Conservation (phyloP, 2,888 invertebrate genomes). For the Monoplex corrugatus region DNA sequence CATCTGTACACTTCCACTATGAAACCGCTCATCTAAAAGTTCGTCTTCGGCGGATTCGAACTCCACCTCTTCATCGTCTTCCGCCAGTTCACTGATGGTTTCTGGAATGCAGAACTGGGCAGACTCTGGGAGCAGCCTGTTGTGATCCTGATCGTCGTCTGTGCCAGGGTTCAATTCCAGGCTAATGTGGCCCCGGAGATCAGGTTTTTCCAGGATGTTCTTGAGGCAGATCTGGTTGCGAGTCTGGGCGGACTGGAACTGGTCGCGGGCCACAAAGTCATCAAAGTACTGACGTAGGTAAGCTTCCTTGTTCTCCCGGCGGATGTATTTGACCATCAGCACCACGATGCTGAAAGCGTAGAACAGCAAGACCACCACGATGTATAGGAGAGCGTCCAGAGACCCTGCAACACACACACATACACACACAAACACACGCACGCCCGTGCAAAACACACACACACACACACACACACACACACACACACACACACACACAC, state of each 20-base stretch:
- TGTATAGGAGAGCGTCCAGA: slow-evolving; percentile 71
- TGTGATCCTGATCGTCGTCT: background rate
- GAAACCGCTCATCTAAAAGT: background rate
- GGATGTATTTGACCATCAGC: slow-evolving; percentile 72
- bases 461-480: no score
- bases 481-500: no score
- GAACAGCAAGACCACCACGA: slow-evolving; percentile 72
- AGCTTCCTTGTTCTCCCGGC: slow-evolving; percentile 72
- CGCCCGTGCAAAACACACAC: no score
- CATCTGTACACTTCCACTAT: background rate
- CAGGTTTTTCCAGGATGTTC: slow-evolving; percentile 20
- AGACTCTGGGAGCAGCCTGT: background rate
- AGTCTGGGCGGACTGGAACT: slow-evolving; percentile 51
- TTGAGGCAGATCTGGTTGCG: slow-evolving; percentile 50
- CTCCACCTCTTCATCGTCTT: background rate
- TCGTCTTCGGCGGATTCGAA: slow-evolving; percentile 7
- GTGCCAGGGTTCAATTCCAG: background rate
- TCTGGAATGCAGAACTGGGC: background rate
- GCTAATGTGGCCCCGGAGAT: background rate
- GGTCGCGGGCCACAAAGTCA: slow-evolving; percentile 63
- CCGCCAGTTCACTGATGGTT: background rate
- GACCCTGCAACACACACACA: slow-evolving; percentile 37
- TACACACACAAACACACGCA: no score
- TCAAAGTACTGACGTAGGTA: slow-evolving; percentile 70
- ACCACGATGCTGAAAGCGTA: slow-evolving; percentile 74